Evolutionary conservation across 2,888 invertebrate genomes (phyloP), one percentile per base, ranked within the genome.

Genomic region (Siphonodentalium dalli): DNA sequence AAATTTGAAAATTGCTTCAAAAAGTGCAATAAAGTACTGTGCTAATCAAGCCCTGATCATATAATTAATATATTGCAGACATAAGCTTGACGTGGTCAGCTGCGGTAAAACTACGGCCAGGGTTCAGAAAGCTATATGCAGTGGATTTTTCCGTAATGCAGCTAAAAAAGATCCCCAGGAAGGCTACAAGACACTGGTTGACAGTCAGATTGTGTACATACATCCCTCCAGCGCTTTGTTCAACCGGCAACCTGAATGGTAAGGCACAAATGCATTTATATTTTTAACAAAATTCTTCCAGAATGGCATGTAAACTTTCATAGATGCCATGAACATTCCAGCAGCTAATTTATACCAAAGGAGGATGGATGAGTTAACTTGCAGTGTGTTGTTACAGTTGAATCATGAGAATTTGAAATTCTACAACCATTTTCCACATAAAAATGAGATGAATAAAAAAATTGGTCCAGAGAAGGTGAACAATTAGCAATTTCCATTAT

Each of bases 121-220:
- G 40, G 90, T 98, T 11, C 99, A 99, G 83, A 99, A 99, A 83
- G 94, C 97, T 0, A 92, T 99, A 46, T 97, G 98, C 80, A 95
- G 82, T 0, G 99, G 98, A 2, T 99, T 97, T 85, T 99, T 99
- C 85, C 86, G 98, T 49, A 98, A 99, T 83, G 97, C 98, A 0
- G 96, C 97, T 0, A 99, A 99, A 83, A 97, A 98, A 78, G 98
- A 99, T 85, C 98, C 98, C 0, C 98, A 98, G 80, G 98, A 99
- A 83, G 87, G 87, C 2, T 99, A 99, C 83, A 86, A 98, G 47
- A 99, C 99, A 0, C 85, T 99, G 7, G 97, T 97, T 0, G 99
- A 99, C 82, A 92, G 93, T 63, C 98, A 82, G 61, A 93, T 95
- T 11, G 98, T 99, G 13, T 99, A 99, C 82, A 98, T 99, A 75